A percentile compares a stretch with the other conserved stretches of the same genome.
Conservation (phyloP, 1,140 invertebrate species). For the Zeugodacus cucurbitae region DNA sequence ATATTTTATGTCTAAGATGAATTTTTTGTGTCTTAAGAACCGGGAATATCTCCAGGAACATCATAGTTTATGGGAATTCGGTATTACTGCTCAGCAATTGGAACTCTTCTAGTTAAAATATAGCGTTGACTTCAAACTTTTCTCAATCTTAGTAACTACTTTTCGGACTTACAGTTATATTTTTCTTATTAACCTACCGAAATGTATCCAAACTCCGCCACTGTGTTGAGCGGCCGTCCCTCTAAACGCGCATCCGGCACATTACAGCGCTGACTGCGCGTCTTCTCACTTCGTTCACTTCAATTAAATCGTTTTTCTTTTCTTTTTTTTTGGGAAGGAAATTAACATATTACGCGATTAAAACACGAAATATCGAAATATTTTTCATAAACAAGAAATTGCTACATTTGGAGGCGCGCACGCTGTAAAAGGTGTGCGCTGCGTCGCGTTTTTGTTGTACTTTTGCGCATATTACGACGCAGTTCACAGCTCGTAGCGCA, state of each 20-base stretch:
- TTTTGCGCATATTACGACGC: neutral
- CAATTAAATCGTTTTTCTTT: too few relatives aligned
- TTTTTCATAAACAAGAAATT: conserved; percentile 32
- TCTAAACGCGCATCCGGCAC: neutral
- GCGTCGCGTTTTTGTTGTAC: neutral
- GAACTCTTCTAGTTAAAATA: too few relatives aligned
- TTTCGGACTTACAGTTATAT: too few relatives aligned
- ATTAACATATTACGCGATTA: conserved; percentile 35
- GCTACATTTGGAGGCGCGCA: conserved; percentile 22
- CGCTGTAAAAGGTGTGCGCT: neutral
- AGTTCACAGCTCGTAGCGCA: neutral
- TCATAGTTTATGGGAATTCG: too few relatives aligned
- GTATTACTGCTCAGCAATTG: too few relatives aligned
- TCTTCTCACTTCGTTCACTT: neutral
- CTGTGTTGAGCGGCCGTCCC: neutral
- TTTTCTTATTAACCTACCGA: too few relatives aligned
- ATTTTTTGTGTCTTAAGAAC: too few relatives aligned
- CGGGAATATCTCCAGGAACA: too few relatives aligned
- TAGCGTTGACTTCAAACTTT: too few relatives aligned
- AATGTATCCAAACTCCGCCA: too few relatives aligned
- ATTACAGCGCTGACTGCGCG: neutral
- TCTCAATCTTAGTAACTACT: too few relatives aligned
- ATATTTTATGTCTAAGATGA: too few relatives aligned
- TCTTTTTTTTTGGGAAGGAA: neutral
- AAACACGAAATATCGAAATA: neutral